Percentiles rank a stretch among this genome's conserved stretches.
phyloP scores from a whole-genome alignment of 2,797 vertebrate genomes.

The Capromys pilorides region DNA sequence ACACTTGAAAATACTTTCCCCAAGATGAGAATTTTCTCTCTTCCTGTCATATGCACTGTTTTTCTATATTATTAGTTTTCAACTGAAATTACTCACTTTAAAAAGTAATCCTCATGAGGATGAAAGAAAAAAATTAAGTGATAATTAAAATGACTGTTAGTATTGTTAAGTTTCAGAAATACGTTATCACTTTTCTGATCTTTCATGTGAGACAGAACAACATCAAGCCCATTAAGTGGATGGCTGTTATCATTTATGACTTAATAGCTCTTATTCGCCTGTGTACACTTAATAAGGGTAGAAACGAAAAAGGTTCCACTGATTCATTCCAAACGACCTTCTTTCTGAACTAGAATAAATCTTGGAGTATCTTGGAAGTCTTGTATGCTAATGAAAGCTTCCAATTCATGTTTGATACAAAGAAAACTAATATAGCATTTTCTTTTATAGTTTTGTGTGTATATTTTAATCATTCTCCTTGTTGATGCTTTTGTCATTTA shows the following conservation, averaged over 20 bases:
- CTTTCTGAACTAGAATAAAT: background rate
- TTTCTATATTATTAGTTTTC: background rate
- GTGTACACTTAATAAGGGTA: background rate
- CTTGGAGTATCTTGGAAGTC: background rate
- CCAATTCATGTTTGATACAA: slow-evolving; percentile 37
- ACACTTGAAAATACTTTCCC: background rate
- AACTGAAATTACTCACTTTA: background rate
- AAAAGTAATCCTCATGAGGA: background rate
- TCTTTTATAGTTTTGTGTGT: background rate
- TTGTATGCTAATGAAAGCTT: slow-evolving; percentile 31
- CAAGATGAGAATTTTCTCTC: background rate
- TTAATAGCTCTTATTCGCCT: background rate
- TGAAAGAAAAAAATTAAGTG: background rate
- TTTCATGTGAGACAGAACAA: background rate
- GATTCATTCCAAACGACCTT: background rate
- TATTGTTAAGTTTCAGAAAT: background rate
- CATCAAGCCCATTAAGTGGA: background rate
- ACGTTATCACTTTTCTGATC: background rate
- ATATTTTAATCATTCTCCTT: slow-evolving; percentile 9
- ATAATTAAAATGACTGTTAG: background rate
- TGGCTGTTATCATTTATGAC: background rate
- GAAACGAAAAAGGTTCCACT: background rate
- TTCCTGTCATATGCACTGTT: background rate
- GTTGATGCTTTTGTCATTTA: background rate
- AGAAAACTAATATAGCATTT: slow-evolving; percentile 25